phyloP scores from a whole-genome alignment of 2,797 vertebrate species.

The Arnoldichthys spilopterus region DNA sequence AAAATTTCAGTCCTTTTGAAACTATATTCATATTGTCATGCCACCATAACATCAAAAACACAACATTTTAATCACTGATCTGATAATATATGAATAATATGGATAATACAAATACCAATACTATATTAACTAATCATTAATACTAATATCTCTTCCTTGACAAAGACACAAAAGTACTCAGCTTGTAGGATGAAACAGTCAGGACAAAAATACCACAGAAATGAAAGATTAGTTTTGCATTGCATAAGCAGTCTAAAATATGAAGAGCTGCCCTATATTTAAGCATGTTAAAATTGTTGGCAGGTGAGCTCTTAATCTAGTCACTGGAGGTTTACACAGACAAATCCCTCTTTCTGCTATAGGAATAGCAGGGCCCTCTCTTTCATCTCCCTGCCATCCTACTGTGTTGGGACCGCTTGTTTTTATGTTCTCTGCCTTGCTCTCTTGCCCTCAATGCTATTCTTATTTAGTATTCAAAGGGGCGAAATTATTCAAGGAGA shows the following conservation, averaged over 20 bases:
- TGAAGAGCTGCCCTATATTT: slow-evolving; percentile 27
- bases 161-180: background rate
- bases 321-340: slow-evolving; percentile 51
- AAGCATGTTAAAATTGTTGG: slow-evolving; percentile 29
- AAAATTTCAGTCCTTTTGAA: background rate
- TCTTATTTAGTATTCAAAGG: slow-evolving; percentile 78
- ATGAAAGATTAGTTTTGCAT: background rate
- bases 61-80: too few species aligned
- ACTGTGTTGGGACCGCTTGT: slow-evolving; percentile 65
- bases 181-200: too few species aligned
- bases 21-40: background rate
- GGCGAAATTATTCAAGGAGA: slow-evolving; percentile 64
- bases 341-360: slow-evolving; percentile 62
- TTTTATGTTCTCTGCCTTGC: slow-evolving; percentile 74
- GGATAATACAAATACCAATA: too few species aligned
- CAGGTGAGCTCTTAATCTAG: slow-evolving; percentile 47
- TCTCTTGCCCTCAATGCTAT: slow-evolving; percentile 72
- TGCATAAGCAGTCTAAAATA: slow-evolving; percentile 13
- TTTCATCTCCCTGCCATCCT: slow-evolving; percentile 63
- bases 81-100: too few species aligned
- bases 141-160: too few species aligned
- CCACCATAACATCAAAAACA: too few species aligned
- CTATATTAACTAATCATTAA: too few species aligned
- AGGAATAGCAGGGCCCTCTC: slow-evolving; percentile 66
- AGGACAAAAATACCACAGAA: slow-evolving; percentile 9